Percentiles rank a stretch among this genome's conserved stretches.
Conservation (phyloP, 2,888 invertebrate species). For the Polietes domitor region DNA sequence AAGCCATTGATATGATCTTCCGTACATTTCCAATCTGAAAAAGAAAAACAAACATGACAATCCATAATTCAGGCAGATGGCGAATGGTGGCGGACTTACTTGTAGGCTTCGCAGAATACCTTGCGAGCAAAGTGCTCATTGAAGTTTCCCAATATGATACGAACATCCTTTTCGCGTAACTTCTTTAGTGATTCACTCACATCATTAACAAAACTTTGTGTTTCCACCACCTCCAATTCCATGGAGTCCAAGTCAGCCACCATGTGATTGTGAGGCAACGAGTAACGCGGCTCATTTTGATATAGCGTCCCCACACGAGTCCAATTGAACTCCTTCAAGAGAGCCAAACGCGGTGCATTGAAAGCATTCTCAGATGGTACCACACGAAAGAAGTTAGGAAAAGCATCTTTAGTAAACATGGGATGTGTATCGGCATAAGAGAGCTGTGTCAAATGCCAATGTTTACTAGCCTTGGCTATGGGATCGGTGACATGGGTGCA, state of each 20-base stretch:
- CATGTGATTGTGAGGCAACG: constrained; percentile 93
- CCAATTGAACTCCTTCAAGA: constrained; percentile 97
- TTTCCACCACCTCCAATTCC: constrained; percentile 91
- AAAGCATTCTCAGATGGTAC: constrained; percentile 98
- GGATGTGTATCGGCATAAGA: constrained; percentile 99
- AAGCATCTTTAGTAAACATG: constrained; percentile 95
- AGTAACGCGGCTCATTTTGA: constrained; percentile 96
- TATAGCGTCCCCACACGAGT: constrained; percentile 98
- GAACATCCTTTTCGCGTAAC: constrained; percentile 93
- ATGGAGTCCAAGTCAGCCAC: constrained; percentile 92
- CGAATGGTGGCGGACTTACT: constrained; percentile 80
- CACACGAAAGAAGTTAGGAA: constrained; percentile 97
- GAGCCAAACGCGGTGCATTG: constrained; percentile 93
- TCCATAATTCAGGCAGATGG: neutral
- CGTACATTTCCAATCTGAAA: constrained; percentile 90
- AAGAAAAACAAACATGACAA: neutral
- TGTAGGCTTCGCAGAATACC: constrained; percentile 93
- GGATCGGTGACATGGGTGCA: constrained; percentile 98
- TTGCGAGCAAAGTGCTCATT: constrained; percentile 95
- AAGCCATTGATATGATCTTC: constrained; percentile 96
- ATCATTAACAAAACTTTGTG: constrained; percentile 95
- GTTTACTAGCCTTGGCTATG: constrained; percentile 97
- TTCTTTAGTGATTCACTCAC: constrained; percentile 89
- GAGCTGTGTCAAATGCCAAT: constrained; percentile 97
- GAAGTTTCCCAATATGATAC: constrained; percentile 97